Evolutionary conservation across 2,113 vertebrate species (phyloP).

Genomic region (Isichthys henryi): DNA sequence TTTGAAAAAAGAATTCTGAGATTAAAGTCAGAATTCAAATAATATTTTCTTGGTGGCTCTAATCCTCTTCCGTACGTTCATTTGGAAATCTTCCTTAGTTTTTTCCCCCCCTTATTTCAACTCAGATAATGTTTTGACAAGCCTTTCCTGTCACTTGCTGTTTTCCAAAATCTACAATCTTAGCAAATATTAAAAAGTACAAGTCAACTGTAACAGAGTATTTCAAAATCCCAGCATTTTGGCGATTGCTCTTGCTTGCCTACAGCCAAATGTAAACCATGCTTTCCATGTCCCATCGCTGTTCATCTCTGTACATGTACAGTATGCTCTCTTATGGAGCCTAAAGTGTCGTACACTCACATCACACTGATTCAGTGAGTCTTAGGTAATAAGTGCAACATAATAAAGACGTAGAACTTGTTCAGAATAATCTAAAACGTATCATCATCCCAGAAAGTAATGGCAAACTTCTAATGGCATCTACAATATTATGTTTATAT

Average conservation of each 20-base stretch:
- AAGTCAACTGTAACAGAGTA: neutral
- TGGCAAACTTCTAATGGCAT: neutral
- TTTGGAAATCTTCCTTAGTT: neutral
- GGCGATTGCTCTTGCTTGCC: neutral
- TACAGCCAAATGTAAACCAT: neutral
- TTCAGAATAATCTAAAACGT: neutral
- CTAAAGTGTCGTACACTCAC: neutral
- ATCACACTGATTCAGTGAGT: neutral
- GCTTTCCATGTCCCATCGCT: neutral
- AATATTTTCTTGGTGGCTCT: no score
- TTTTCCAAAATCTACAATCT: neutral
- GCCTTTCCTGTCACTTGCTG: neutral
- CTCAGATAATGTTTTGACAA: neutral
- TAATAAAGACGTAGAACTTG: neutral
- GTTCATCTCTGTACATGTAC: neutral
- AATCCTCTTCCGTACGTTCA: no score
- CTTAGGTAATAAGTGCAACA: neutral
- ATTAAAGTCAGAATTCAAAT: no score
- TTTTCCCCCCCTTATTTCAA: neutral
- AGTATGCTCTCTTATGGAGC: neutral
- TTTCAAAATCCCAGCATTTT: neutral
- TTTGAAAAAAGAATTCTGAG: no score
- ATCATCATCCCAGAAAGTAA: neutral
- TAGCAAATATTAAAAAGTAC: neutral
- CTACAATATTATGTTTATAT: neutral